Evolutionary conservation across 1,140 invertebrate genomes (phyloP), one percentile per base, ranked within the genome.

Genomic region (Drosophila littoralis): DNA sequence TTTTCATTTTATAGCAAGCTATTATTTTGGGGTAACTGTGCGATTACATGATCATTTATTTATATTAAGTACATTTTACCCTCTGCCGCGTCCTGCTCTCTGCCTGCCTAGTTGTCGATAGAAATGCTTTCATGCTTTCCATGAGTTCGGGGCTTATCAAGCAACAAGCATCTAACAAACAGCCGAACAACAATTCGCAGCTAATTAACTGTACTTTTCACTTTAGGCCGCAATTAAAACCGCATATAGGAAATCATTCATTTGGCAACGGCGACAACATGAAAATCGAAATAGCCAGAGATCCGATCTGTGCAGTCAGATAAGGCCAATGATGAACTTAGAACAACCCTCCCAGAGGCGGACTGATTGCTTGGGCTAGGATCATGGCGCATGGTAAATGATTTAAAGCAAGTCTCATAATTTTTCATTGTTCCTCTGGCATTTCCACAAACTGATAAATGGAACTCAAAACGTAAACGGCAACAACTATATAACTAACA

Each of bases 391-490:
- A 54, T 76, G 57, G 66, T 84, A 88, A 89, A 88, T 88, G 84
- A 89, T 88, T 88, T 88, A 89, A 88, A 88, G 58, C 77, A 88
- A 88, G 84, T 70, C 80, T 88, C 84, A 88, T 88, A 88, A 88
- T 89, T 84, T 84, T 71, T 77, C 85, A 88, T 88, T 88, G 84
- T 88, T 84, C 83, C 50, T 51, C 75, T 67, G 72, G 71, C 76
- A 76, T 79, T 83, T 83, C 72, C 77, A 86, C 75, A 80, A 58
- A 86, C 82, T 86, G 82, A 86, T 86, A 86, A 86, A 86, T 82
- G 79, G 68, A 86, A 83, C 64, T 66, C 55, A 81, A 80, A 89
- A 84, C 84, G 72, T 77, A 89, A 80, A 75, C 70, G 75, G 67
- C 82, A 81, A 78, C 77, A 69, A 66, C 76, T 65, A 55, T 35